Percentiles rank a stretch among this genome's conserved stretches.
phyloP scores from a whole-genome alignment of 2,797 vertebrate genomes.

The Melanotaenia pygmaea region DNA sequence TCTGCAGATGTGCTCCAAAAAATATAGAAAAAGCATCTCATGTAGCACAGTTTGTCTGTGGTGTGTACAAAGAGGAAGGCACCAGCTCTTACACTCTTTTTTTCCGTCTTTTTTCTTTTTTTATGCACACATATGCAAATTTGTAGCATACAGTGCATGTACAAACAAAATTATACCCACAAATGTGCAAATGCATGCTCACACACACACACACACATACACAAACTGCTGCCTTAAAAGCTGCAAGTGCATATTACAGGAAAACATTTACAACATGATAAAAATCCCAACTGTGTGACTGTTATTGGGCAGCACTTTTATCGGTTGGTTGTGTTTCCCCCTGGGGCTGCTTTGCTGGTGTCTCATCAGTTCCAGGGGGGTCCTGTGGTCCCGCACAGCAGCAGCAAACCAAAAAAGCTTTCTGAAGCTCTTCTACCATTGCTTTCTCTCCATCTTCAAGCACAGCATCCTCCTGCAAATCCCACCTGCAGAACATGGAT shows the following conservation, averaged over 20 bases:
- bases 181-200: constrained; percentile 19
- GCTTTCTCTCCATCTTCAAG: constrained; percentile 88
- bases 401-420: constrained; percentile 77
- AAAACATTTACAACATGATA: constrained; percentile 67
- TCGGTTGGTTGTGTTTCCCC: constrained; percentile 62
- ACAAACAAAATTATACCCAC: constrained; percentile 36
- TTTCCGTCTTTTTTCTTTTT: constrained; percentile 31
- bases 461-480: constrained; percentile 88
- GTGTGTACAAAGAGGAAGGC: constrained; percentile 51
- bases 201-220: constrained; percentile 17
- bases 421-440: constrained; percentile 88
- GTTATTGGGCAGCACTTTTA: constrained; percentile 68
- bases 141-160: constrained; percentile 28
- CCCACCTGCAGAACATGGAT: constrained; percentile 89
- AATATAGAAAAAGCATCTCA: constrained; percentile 74
- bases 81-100: constrained; percentile 45
- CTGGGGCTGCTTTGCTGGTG: constrained; percentile 50
- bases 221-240: constrained; percentile 50
- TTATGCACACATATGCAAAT: constrained; percentile 45
- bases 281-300: constrained; percentile 48
- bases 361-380: constrained; percentile 62
- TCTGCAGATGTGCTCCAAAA: constrained; percentile 71
- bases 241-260: constrained; percentile 55
- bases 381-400: constrained; percentile 60
- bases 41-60: constrained; percentile 65